Conservation (phyloP, 2,888 invertebrate genomes). For the Scaptomyza caliginosa region DNA sequence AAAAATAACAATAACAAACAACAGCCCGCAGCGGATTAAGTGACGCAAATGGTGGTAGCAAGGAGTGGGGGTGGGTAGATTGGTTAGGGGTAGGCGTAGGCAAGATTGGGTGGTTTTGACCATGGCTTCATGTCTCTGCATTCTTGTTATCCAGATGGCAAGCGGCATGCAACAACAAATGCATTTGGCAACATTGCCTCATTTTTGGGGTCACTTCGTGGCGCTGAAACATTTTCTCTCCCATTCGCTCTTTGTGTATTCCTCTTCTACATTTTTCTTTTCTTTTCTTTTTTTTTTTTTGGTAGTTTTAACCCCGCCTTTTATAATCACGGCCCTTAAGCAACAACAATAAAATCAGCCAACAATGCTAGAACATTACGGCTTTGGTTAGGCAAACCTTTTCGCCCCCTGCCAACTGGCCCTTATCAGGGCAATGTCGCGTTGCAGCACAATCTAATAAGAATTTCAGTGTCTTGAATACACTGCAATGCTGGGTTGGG, state of each 20-base stretch:
- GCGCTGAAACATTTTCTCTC: conserved; percentile 8
- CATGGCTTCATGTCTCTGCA: conserved; percentile 11
- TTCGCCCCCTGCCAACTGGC: too few relatives aligned
- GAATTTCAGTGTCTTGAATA: conserved; percentile 18
- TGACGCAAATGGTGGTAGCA: conserved; percentile 27
- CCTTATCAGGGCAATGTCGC: conserved; percentile 19
- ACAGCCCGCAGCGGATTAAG: conserved; percentile 32
- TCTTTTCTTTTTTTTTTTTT: background rate
- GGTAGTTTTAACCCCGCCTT: background rate
- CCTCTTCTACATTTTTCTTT: conserved; percentile 5
- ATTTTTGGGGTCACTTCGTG: conserved; percentile 31
- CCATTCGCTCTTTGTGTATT: background rate
- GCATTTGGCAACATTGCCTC: conserved; percentile 20
- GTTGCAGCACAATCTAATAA: conserved; percentile 27
- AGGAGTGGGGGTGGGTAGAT: background rate
- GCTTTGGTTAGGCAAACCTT: background rate
- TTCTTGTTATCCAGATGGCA: conserved; percentile 10
- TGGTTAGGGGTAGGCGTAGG: too few relatives aligned
- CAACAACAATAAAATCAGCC: conserved; percentile 21
- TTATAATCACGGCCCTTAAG: conserved; percentile 38
- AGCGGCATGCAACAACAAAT: conserved; percentile 10
- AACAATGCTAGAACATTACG: conserved; percentile 21
- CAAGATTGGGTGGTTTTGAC: conserved; percentile 12
- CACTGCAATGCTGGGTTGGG: background rate
- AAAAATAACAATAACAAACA: conserved; percentile 10